Base-by-base conservation (phyloP, 2,888 invertebrate genomes). In the Drosophila rellima region DNA sequence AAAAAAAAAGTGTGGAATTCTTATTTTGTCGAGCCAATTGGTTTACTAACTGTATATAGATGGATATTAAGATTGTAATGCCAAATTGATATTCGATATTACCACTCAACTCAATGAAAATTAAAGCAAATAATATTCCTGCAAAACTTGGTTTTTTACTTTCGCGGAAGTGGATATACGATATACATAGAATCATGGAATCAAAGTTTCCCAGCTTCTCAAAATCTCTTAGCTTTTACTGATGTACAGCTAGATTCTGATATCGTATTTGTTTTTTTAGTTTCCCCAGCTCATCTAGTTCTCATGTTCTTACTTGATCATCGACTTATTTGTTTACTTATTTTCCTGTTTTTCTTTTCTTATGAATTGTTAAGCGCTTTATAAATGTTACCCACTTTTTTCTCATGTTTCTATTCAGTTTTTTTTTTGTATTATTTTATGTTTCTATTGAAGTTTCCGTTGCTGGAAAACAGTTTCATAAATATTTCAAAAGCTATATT, bases 311-410 rank as follows among this genome's bases (percentile, higher is more conserved):
- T 1, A 47, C 18, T 47, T 37, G 18, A 26, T 47, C 35, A 57
- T 31, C 18, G 57, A 48, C 57, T 48, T 39, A 48, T 57, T 47
- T 47, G 57, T 47, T 39, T 57, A 57, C 37, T 18, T 39, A 48
- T 29, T 48, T 47, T n/a, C 10, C 20, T 6, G 33, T 55, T 55
- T 37, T 18, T n/a, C 7, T 50, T 35, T 33, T 42, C 15, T 44
- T 33, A 13, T 33, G 42, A 45, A 35, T 37, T 57, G 45, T 23
- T 37, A 45, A 45, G 35, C 56, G 44, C 35, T 56, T 56, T 45
- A 23, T 17, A 33, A 56, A 56, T 35, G 42, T 52, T 42, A 33
- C n/a, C 31, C 10, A 33, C 17, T 26, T 60, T 7, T 33, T 51
- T 15, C 37, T 23, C 13, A 17, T 15, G n/a, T n/a, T 20, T 39